Evolutionary conservation across 1,140 invertebrate genomes (phyloP).

Genomic region (Cydia fagiglandana): DNA sequence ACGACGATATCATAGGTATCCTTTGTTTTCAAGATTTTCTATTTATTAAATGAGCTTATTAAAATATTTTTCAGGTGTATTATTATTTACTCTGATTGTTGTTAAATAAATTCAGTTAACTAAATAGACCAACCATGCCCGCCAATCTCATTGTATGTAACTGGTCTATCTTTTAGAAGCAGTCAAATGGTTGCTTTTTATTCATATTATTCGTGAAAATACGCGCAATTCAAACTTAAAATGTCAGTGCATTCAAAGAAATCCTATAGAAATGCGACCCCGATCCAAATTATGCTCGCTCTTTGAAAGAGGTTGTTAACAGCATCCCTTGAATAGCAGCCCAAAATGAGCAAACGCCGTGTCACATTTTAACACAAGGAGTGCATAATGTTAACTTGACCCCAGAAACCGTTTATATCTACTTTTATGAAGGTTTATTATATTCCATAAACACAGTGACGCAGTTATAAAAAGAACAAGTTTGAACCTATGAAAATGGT

Average conservation of each 20-base stretch:
- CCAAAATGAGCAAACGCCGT: slow-evolving; percentile 75
- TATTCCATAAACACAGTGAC: slow-evolving; percentile 52
- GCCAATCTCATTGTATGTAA: neutral
- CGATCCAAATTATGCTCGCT: slow-evolving; percentile 75
- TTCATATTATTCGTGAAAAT: slow-evolving; percentile 25
- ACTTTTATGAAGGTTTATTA: slow-evolving; percentile 64
- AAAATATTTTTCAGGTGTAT: neutral
- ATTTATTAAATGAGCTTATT: neutral
- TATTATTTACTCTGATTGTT: neutral
- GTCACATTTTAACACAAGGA: slow-evolving; percentile 65
- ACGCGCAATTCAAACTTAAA: slow-evolving; percentile 29
- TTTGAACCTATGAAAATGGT: slow-evolving; percentile 54
- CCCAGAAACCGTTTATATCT: slow-evolving; percentile 54
- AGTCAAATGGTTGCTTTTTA: slow-evolving; percentile 12
- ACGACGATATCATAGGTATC: neutral
- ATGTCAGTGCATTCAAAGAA: slow-evolving; percentile 51
- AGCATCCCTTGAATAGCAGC: slow-evolving; percentile 72
- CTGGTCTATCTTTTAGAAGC: neutral
- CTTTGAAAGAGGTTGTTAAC: slow-evolving; percentile 78
- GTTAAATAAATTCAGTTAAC: too few relatives aligned
- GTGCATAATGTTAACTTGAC: slow-evolving; percentile 72
- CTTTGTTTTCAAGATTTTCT: neutral
- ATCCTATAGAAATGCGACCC: slow-evolving; percentile 77
- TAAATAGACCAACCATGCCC: too few relatives aligned
- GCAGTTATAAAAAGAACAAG: slow-evolving; percentile 51